These are phyloP conservation scores for Drosophila dunni DNA, from an alignment of 1,140 invertebrate species.

Conservation along the genomic window DNA sequence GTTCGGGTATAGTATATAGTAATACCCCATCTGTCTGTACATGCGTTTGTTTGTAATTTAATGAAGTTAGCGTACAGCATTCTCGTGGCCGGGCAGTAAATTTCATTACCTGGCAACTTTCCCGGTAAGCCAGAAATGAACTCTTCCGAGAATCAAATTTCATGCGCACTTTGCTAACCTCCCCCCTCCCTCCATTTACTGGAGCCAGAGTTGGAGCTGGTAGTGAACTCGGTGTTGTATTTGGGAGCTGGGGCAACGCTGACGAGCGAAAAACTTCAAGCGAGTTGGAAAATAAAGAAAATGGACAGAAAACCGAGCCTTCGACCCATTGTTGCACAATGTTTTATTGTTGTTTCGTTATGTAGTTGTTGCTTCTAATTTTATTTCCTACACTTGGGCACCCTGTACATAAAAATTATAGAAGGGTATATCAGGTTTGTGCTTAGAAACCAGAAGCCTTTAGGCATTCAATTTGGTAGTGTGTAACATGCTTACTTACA, in stretches of 20 bases:
- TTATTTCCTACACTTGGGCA: slow-evolving; percentile 30
- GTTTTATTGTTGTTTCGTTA: slow-evolving; percentile 57
- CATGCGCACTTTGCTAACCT: slow-evolving; percentile 69
- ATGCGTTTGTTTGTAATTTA: slow-evolving; percentile 44
- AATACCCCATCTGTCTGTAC: neutral
- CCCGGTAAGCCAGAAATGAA: slow-evolving; percentile 65
- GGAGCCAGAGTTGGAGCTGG: slow-evolving; percentile 15
- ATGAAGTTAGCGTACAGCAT: slow-evolving; percentile 49
- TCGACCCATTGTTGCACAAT: slow-evolving; percentile 58
- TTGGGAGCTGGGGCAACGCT: slow-evolving; percentile 23
- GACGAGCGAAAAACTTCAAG: slow-evolving; percentile 42
- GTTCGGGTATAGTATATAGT: slow-evolving; percentile 4
- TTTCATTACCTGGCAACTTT: slow-evolving; percentile 65
- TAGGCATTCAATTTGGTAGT: too few relatives aligned
- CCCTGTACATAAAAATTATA: too few relatives aligned
- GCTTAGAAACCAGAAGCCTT: too few relatives aligned
- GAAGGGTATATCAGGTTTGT: too few relatives aligned
- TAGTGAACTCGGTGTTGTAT: slow-evolving; percentile 3
- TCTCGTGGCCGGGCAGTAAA: slow-evolving; percentile 43
- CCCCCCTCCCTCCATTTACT: neutral
- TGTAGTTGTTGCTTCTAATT: slow-evolving; percentile 45
- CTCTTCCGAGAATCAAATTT: slow-evolving; percentile 81
- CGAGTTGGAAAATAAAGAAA: slow-evolving; percentile 8
- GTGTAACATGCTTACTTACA: too few relatives aligned
- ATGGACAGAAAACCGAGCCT: slow-evolving; percentile 13